Conservation (phyloP, 2,113 vertebrate species). For the Microtus richardsoni region DNA sequence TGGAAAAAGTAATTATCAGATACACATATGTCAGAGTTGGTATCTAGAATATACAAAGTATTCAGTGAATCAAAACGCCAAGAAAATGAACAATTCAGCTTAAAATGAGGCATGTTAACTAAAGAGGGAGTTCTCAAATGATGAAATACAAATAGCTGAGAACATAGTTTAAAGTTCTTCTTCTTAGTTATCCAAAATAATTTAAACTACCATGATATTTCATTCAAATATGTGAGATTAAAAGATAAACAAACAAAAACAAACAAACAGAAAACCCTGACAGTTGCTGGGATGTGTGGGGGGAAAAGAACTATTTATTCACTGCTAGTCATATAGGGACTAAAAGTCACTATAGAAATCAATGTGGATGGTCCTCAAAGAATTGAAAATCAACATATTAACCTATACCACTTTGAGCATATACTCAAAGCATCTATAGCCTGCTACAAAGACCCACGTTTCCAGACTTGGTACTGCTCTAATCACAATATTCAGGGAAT, state of each 20-base stretch:
- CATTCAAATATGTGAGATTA: too few relatives aligned
- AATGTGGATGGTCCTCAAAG: too few relatives aligned
- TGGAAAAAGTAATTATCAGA: not conserved
- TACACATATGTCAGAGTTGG: not conserved
- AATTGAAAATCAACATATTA: too few relatives aligned
- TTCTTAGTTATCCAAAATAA: too few relatives aligned
- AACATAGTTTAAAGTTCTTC: too few relatives aligned
- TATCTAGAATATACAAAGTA: not conserved
- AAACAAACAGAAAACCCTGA: not conserved
- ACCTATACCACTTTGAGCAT: not conserved
- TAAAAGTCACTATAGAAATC: not conserved
- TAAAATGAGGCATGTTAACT: not conserved
- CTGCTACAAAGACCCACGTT: not conserved
- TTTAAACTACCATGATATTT: too few relatives aligned
- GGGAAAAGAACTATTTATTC: not conserved
- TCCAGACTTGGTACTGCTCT: not conserved
- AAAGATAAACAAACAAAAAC: too few relatives aligned
- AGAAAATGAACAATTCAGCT: not conserved
- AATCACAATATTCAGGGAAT: not conserved
- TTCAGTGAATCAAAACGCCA: not conserved
- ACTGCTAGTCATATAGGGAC: not conserved
- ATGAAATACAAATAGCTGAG: not conserved
- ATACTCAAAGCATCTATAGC: not conserved
- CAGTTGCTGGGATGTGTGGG: not conserved
- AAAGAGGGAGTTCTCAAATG: not conserved